Percentiles rank a stretch among this genome's conserved stretches.
Evolutionary conservation across 2,797 vertebrate species (phyloP).

Genomic region (Lepus townsendii): DNA sequence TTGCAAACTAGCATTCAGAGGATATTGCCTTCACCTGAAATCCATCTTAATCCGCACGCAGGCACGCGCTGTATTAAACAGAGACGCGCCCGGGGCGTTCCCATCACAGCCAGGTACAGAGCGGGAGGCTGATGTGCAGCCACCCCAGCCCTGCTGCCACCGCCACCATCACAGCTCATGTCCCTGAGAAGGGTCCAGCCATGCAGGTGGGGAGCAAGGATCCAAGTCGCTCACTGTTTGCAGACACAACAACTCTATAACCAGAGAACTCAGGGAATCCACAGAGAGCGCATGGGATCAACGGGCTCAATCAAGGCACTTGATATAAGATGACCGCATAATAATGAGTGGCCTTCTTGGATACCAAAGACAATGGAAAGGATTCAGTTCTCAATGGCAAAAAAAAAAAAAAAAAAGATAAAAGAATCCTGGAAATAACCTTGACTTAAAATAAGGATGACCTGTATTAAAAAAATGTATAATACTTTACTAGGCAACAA

Average conservation of each 20-base stretch:
- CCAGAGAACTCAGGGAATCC: conserved; percentile 45
- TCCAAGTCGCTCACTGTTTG: background rate
- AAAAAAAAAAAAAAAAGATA: conserved; percentile 49
- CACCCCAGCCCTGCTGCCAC: too few relatives aligned
- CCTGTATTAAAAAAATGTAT: background rate
- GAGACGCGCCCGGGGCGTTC: conserved; percentile 32
- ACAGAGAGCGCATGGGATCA: conserved; percentile 52
- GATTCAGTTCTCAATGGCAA: conserved; percentile 41
- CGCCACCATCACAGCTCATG: too few relatives aligned
- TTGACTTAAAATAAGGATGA: conserved; percentile 43
- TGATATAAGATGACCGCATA: conserved; percentile 75
- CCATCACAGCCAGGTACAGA: background rate
- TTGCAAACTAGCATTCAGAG: conserved; percentile 67
- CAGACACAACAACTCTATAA: background rate
- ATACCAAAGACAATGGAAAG: background rate
- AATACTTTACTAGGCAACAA: background rate
- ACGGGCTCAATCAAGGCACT: conserved; percentile 55
- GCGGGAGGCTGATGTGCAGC: background rate
- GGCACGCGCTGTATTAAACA: conserved; percentile 53
- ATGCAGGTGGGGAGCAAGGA: conserved; percentile 24
- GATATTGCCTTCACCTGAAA: conserved; percentile 64
- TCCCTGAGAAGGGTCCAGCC: conserved; percentile 53
- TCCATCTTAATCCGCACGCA: conserved; percentile 70
- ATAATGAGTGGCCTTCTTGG: conserved; percentile 72
- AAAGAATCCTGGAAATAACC: conserved; percentile 65